Percentiles rank a stretch among this genome's conserved stretches.
phyloP scores from a whole-genome alignment of 2,888 invertebrate genomes.

The Agelastica alni region DNA sequence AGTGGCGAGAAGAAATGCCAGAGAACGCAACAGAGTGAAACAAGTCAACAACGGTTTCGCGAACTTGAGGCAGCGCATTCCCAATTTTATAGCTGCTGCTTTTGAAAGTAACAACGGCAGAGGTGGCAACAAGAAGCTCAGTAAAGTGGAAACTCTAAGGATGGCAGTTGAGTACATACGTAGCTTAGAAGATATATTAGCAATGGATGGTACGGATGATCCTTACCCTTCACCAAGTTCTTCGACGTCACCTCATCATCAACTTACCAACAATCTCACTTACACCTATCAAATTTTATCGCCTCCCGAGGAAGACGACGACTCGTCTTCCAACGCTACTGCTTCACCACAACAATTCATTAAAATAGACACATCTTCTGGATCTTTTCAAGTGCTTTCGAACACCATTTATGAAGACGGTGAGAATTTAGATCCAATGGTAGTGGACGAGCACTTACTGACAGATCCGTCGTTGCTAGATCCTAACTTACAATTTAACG shows the following conservation, averaged over 20 bases:
- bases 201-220: conserved; percentile 61
- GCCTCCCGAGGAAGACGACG: conserved; percentile 61
- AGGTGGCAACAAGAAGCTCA: conserved; percentile 75
- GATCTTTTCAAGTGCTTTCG: conserved; percentile 67
- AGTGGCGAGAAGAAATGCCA: conserved; percentile 86
- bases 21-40: conserved; percentile 90
- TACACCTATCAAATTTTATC: conserved; percentile 49
- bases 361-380: conserved; percentile 63
- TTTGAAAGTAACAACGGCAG: conserved; percentile 68
- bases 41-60: conserved; percentile 92
- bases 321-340: conserved; percentile 55
- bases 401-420: conserved; percentile 66
- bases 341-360: conserved; percentile 61
- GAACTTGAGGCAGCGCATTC: conserved; percentile 84
- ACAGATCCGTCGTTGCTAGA: conserved; percentile 58
- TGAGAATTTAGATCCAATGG: conserved; percentile 58
- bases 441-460: conserved; percentile 57
- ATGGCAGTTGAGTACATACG: conserved; percentile 91
- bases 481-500: conserved; percentile 60
- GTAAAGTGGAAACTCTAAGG: conserved; percentile 85
- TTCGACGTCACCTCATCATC: conserved; percentile 43
- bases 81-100: conserved; percentile 75
- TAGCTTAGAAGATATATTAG: conserved; percentile 75
- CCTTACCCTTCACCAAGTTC: conserved; percentile 15
- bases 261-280: conserved; percentile 20